Evolutionary conservation across 2,888 invertebrate genomes (phyloP).

Genomic region (Drosophila setosimentum): DNA sequence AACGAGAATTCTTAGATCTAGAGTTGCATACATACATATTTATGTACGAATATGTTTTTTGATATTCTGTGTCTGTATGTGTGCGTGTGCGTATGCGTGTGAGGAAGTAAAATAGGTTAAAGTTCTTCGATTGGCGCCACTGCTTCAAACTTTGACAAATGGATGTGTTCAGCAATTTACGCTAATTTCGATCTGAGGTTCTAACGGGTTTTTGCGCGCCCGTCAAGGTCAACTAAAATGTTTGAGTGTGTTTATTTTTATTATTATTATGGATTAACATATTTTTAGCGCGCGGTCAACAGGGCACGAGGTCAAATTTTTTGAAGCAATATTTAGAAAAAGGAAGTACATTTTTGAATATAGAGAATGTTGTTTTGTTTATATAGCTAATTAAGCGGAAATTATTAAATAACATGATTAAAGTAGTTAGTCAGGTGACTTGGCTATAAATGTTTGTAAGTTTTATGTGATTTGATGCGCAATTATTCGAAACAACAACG

Average conservation of each 20-base stretch:
- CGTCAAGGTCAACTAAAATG: conserved; percentile 51
- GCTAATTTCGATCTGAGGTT: conserved; percentile 51
- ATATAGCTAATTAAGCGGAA: conserved; percentile 49
- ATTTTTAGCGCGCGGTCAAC: conserved; percentile 72
- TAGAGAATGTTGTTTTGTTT: conserved; percentile 54
- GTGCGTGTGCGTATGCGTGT: conserved; percentile 37
- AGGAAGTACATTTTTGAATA: conserved; percentile 60
- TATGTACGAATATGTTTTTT: conserved; percentile 16
- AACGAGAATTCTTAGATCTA: conserved; percentile 61
- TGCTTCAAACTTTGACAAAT: conserved; percentile 50
- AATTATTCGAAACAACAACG: conserved; percentile 15
- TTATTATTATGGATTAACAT: conserved; percentile 53
- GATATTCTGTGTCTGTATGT: conserved; percentile 19
- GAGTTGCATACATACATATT: not conserved
- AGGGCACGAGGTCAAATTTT: conserved; percentile 75
- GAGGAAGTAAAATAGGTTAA: conserved; percentile 80
- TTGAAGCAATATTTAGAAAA: conserved; percentile 48
- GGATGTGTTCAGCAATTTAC: conserved; percentile 48
- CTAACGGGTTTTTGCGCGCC: conserved; percentile 63
- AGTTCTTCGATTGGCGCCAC: conserved; percentile 72
- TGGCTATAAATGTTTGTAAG: conserved; percentile 5
- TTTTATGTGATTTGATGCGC: conserved; percentile 8
- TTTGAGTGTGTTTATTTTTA: conserved; percentile 1
- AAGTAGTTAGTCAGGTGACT: conserved; percentile 12
- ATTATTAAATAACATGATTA: conserved; percentile 34